phyloP scores from a whole-genome alignment of 2,113 vertebrate genomes.

The Dicrurus megarhynchus region DNA sequence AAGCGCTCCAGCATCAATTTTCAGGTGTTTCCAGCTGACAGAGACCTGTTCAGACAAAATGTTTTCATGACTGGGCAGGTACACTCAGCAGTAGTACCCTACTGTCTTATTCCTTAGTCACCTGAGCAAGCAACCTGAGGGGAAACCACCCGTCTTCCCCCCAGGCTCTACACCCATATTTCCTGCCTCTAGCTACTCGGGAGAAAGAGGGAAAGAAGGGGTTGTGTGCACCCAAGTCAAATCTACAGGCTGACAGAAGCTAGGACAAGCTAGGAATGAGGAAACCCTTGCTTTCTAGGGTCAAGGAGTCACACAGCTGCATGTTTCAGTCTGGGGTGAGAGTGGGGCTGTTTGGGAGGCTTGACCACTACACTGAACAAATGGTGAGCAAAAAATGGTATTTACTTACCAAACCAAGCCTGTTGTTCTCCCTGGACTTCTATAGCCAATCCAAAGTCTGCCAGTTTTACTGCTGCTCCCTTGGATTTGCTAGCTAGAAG shows the following conservation, averaged over 20 bases:
- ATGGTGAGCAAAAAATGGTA: background rate
- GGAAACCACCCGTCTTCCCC: background rate
- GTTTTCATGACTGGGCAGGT: background rate
- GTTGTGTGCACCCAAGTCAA: background rate
- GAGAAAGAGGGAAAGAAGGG: background rate
- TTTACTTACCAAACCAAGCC: constrained; percentile 95
- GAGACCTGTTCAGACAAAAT: background rate
- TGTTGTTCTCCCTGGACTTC: constrained; percentile 98
- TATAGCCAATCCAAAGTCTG: constrained; percentile 95
- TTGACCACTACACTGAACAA: background rate
- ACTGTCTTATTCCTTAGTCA: background rate
- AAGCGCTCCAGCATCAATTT: background rate
- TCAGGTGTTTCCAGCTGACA: background rate
- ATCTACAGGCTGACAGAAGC: background rate
- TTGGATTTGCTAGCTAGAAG: constrained; percentile 97
- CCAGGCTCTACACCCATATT: rapidly evolving
- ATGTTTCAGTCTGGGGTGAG: background rate
- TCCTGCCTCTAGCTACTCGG: background rate
- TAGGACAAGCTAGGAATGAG: background rate
- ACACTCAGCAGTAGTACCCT: background rate
- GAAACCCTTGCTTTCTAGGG: background rate
- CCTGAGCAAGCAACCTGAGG: background rate
- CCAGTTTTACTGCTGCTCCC: constrained; percentile 95
- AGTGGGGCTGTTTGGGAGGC: background rate
- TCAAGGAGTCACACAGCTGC: background rate